Conservation (phyloP, 2,113 vertebrate species). For the Arvicanthis niloticus region DNA sequence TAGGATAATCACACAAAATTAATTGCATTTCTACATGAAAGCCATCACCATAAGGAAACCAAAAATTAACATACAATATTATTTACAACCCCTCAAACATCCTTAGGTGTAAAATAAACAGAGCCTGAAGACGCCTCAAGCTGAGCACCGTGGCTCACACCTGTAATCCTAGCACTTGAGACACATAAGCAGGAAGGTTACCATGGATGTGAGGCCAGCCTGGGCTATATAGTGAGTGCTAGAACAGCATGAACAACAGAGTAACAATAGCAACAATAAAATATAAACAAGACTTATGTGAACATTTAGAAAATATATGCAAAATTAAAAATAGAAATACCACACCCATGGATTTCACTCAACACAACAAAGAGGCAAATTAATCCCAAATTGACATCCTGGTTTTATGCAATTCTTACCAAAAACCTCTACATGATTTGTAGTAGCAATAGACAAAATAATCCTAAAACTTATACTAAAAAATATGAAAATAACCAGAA, state of each 20-base stretch:
- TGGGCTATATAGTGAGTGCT: background rate
- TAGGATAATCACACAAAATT: background rate
- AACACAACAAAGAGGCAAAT: background rate
- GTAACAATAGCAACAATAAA: background rate
- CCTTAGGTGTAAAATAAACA: background rate
- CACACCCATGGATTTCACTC: background rate
- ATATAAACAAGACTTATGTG: background rate
- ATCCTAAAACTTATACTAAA: constrained; percentile 36
- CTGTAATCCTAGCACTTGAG: background rate
- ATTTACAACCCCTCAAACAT: background rate
- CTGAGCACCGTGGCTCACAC: background rate
- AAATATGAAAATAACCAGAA: background rate
- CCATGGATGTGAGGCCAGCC: background rate
- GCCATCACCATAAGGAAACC: background rate
- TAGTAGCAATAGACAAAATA: background rate
- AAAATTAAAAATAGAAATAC: background rate
- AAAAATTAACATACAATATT: background rate
- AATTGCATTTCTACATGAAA: background rate
- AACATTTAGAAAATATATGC: background rate
- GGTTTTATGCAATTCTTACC: background rate
- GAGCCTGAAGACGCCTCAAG: background rate
- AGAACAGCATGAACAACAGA: background rate
- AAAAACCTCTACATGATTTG: background rate
- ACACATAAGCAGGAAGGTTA: background rate
- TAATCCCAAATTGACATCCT: background rate